phyloP scores from a whole-genome alignment of 2,113 vertebrate genomes.

The human (Homo sapiens) region GRCh38 chr4:94731501-94732000 shows the following conservation, averaged over 20 bases:
- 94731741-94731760: not conserved
- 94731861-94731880: not conserved
- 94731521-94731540: too few relatives aligned
- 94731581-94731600: not conserved
- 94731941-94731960: not conserved
- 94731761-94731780: not conserved
- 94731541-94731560: too few relatives aligned
- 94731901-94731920: not conserved
- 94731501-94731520: too few relatives aligned
- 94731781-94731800: too few relatives aligned
- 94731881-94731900: not conserved
- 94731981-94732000: not conserved
- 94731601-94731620: not conserved
- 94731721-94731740: not conserved
- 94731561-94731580: not conserved
- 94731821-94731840: not conserved
- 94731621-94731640: not conserved
- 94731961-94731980: not conserved
- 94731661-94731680: not conserved
- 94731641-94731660: not conserved
- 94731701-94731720: not conserved
- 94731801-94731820: not conserved
- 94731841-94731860: not conserved
- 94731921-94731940: not conserved
- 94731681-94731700: too few relatives aligned